A percentile compares a stretch with the other conserved stretches of the same genome.
These are phyloP conservation scores for Drosophila pandora DNA, from an alignment of 1,140 invertebrate genomes.

Conservation along the genomic window DNA sequence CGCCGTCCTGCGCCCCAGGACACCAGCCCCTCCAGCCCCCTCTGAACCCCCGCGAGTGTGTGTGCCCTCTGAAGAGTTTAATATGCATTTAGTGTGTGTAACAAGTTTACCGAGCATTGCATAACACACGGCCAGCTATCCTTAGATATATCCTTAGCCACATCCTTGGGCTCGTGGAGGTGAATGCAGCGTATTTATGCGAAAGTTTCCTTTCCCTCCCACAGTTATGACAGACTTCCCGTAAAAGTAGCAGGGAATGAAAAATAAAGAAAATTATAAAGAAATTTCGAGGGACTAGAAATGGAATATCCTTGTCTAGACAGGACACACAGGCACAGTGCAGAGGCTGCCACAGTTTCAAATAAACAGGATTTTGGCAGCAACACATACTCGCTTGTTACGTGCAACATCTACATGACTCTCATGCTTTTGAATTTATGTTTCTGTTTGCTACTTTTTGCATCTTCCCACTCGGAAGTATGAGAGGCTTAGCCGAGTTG, in stretches of 20 bases:
- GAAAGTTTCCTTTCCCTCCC: conserved; percentile 23
- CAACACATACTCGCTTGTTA: not conserved
- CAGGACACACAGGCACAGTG: not conserved
- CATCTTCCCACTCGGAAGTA: not conserved
- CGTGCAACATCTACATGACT: not conserved
- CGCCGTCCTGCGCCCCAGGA: not conserved
- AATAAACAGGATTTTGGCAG: conserved; percentile 40
- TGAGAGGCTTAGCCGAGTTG: conserved; percentile 1
- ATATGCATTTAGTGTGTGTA: conserved; percentile 80
- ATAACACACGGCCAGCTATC: conserved; percentile 39
- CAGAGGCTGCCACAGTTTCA: conserved; percentile 9
- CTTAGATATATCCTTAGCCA: conserved; percentile 5
- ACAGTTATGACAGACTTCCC: conserved; percentile 14
- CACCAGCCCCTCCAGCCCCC: not conserved
- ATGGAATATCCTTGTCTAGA: conserved; percentile 33
- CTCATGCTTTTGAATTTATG: not conserved
- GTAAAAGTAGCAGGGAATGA: not conserved
- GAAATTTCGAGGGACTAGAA: not conserved
- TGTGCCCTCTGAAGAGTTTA: conserved; percentile 70
- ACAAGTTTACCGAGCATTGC: conserved; percentile 69
- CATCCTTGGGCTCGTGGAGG: conserved; percentile 8
- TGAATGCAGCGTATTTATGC: conserved; percentile 28
- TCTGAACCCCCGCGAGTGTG: not conserved
- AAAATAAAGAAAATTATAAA: not conserved
- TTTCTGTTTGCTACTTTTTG: not conserved